Percentiles rank a stretch among this genome's conserved stretches.
These are phyloP conservation scores for Chrysodeixis includens DNA, from an alignment of 2,888 invertebrate genomes.

Conservation along the genomic window DNA sequence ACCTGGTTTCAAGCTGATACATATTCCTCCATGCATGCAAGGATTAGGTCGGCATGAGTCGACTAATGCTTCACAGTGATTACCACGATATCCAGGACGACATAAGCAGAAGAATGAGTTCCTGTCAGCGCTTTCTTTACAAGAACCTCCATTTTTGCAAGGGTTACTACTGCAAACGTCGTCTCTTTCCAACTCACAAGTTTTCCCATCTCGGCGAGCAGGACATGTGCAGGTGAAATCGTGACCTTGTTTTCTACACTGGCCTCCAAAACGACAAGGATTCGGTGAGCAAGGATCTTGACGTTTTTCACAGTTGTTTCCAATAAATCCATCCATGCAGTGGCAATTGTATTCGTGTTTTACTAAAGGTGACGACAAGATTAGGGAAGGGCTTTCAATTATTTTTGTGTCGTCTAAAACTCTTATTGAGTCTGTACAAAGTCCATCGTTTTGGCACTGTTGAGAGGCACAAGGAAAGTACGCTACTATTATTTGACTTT, in stretches of 20 bases:
- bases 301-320: conserved; percentile 94
- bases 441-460: conserved; percentile 94
- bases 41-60: conserved; percentile 98
- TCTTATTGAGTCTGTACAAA: conserved; percentile 92
- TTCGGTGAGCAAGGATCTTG: conserved; percentile 97
- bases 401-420: conserved; percentile 92
- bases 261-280: conserved; percentile 95
- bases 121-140: conserved; percentile 95
- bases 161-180: conserved; percentile 96
- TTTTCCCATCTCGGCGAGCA: conserved; percentile 93
- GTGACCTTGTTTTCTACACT: conserved; percentile 95
- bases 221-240: conserved; percentile 96
- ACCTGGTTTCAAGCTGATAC: conserved; percentile 96
- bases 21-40: conserved; percentile 96
- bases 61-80: conserved; percentile 95
- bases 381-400: conserved; percentile 94
- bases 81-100: conserved; percentile 96
- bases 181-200: conserved; percentile 95
- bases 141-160: conserved; percentile 97
- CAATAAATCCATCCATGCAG: conserved; percentile 95
- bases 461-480: conserved; percentile 93
- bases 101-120: conserved; percentile 97
- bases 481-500: conserved; percentile 90
- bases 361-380: conserved; percentile 95
- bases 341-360: conserved; percentile 94